Evolutionary conservation across 2,113 vertebrate species (phyloP), one percentile per base, ranked within the genome.

Genomic region (Terrapene triunguis): DNA sequence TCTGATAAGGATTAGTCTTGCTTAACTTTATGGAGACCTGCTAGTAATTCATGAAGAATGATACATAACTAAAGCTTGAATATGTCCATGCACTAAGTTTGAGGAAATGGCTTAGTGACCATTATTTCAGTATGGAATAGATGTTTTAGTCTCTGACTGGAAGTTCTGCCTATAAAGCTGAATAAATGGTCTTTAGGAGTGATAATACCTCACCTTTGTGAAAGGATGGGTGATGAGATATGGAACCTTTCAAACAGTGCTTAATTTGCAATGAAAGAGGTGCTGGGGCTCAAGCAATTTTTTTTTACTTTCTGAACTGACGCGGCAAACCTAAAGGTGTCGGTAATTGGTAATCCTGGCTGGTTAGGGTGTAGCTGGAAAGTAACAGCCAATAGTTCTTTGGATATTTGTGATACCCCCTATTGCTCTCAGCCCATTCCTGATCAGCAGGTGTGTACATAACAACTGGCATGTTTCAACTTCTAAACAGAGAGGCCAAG

Each of bases 11-110:
- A 13, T 24, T 3, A 59, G 14, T 87, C 3, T 16, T 44, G 1
- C n/a, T 8, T 80, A 54, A 27, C n/a, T 55, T 29, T 84, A 5
- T 10, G 80, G 81, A 94, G 93, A 93, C 27, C 29, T 92, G 19
- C 10, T 42, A 88, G 53, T 8, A 57, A 14, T 44, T 78, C 24
- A 8, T 27, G 74, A 11, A 47, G 24, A 25, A 7, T 13, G 76
- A 78, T 88, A 69, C 14, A 87, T 42, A 91, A 59, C 13, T 38
- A 10, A 53, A 38, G 27, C 80, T 84, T 92, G n/a, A 38, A 54
- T 13, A 2, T 69, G 3, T 81, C 32, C 2, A 25, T 81, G 42
- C 1, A 79, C 8, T 42, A 42, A 54, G 55, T 51, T n/a, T n/a
- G 4, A 14, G 25, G 47, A 79, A 62, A 24, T 16, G 4, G 44